phyloP scores from a whole-genome alignment of 2,888 invertebrate species.

The Pristionchus exspectatus region DNA sequence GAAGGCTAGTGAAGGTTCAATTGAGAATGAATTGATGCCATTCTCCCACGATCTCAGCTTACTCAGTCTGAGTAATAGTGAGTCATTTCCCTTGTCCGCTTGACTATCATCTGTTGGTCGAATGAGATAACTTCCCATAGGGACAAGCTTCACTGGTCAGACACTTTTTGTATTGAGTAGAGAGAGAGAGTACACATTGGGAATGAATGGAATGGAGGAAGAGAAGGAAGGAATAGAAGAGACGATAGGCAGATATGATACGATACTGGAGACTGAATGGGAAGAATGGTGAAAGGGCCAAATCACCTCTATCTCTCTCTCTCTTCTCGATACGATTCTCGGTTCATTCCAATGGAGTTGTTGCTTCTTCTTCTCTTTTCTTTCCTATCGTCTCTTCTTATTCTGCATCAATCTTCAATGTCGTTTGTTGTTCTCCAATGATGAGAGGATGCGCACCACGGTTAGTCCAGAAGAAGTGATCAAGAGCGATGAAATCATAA shows the following conservation, averaged over 20 bases:
- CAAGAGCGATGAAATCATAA: too few relatives aligned
- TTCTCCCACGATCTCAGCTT: not conserved
- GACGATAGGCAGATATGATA: not conserved
- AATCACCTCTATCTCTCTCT: slow-evolving; percentile 16
- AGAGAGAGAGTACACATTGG: slow-evolving; percentile 25
- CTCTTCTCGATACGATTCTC: not conserved
- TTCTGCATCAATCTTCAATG: slow-evolving; percentile 16
- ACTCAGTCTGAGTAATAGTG: not conserved
- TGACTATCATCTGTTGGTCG: not conserved
- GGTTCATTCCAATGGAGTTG: not conserved
- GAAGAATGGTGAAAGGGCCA: slow-evolving; percentile 13
- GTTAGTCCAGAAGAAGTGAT: not conserved
- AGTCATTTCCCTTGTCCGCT: slow-evolving; percentile 1
- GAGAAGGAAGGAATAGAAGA: not conserved
- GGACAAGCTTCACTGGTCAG: slow-evolving; percentile 37
- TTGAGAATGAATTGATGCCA: not conserved
- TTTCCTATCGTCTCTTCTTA: slow-evolving; percentile 2
- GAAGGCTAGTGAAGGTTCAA: not conserved
- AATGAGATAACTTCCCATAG: slow-evolving; percentile 11
- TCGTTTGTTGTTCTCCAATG: slow-evolving; percentile 37
- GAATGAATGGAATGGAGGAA: slow-evolving; percentile 31
- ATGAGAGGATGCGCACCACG: slow-evolving; percentile 52
- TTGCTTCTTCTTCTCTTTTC: not conserved
- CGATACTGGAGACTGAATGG: slow-evolving; percentile 42
- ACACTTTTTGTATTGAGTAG: slow-evolving; percentile 36